A percentile compares a stretch with the other conserved stretches of the same genome.
Conservation (phyloP, 92 coral and sea anemone species). For the Palythoa grandis region DNA sequence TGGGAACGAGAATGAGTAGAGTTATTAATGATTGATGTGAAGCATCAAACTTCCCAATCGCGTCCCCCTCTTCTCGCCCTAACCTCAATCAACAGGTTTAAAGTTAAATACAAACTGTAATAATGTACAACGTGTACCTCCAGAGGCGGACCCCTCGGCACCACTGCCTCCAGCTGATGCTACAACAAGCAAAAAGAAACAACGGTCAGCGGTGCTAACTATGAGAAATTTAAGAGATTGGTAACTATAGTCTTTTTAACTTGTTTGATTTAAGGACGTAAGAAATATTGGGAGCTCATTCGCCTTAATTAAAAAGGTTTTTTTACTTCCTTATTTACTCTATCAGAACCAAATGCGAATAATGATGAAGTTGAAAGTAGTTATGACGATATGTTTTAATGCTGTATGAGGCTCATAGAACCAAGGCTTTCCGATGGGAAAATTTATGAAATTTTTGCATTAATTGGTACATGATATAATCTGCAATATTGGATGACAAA, state of each 20-base stretch:
- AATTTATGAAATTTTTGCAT: too few relatives aligned
- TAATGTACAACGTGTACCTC: neutral
- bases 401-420: too few relatives aligned
- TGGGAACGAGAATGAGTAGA: too few relatives aligned
- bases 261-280: neutral
- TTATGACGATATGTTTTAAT: too few relatives aligned
- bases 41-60: too few relatives aligned
- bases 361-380: too few relatives aligned
- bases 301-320: neutral
- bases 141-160: slow-evolving; percentile 56
- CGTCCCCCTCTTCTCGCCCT: neutral
- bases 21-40: too few relatives aligned
- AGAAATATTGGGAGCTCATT: too few relatives aligned
- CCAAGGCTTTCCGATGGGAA: too few relatives aligned
- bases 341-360: too few relatives aligned
- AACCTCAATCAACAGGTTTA: neutral
- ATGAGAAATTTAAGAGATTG: neutral
- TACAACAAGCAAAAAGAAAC: neutral
- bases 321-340: neutral
- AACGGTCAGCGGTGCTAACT: neutral
- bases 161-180: slow-evolving; percentile 55
- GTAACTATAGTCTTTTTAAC: neutral
- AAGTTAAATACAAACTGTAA: neutral
- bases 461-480: too few relatives aligned
- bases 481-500: too few relatives aligned